Conservation (phyloP, 2,888 invertebrate genomes). For the Noctua fimbriata region DNA sequence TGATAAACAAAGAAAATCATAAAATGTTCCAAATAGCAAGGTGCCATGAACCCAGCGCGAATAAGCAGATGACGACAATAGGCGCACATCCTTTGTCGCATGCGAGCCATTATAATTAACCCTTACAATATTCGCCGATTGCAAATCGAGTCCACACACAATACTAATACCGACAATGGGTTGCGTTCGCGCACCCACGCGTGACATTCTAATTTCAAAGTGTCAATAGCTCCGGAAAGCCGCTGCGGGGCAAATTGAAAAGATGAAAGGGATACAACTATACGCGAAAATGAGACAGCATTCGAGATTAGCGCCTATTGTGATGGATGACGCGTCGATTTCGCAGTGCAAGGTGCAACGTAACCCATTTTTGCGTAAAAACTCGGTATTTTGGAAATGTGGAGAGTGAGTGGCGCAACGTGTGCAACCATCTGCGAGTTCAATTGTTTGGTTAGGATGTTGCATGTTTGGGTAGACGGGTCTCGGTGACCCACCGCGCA, state of each 20-base stretch:
- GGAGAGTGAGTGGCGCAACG: constrained; percentile 82
- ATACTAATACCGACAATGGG: constrained; percentile 80
- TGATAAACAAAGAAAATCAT: constrained; percentile 32
- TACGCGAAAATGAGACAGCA: constrained; percentile 73
- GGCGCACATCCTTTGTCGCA: constrained; percentile 64
- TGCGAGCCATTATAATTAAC: constrained; percentile 72
- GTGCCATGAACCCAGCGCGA: constrained; percentile 42
- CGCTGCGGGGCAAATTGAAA: constrained; percentile 77
- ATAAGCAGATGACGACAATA: constrained; percentile 63
- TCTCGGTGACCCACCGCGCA: constrained; percentile 78
- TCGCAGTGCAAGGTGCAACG: constrained; percentile 85
- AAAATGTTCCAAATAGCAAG: constrained; percentile 25
- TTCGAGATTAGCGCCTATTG: constrained; percentile 83
- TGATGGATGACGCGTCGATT: constrained; percentile 81
- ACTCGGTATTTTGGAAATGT: constrained; percentile 80
- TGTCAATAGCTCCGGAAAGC: constrained; percentile 86
- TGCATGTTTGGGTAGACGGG: constrained; percentile 76
- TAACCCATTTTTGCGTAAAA: constrained; percentile 88
- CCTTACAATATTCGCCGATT: constrained; percentile 75
- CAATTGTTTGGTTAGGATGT: constrained; percentile 87
- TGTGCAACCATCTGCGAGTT: constrained; percentile 84
- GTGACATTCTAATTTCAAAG: constrained; percentile 87
- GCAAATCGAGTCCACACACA: constrained; percentile 75
- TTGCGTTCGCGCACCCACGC: constrained; percentile 87
- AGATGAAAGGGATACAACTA: constrained; percentile 71